Percentiles rank a stretch among this genome's conserved stretches.
Conservation (phyloP, 2,113 vertebrate species). For the Nothobranchius kuhntae region DNA sequence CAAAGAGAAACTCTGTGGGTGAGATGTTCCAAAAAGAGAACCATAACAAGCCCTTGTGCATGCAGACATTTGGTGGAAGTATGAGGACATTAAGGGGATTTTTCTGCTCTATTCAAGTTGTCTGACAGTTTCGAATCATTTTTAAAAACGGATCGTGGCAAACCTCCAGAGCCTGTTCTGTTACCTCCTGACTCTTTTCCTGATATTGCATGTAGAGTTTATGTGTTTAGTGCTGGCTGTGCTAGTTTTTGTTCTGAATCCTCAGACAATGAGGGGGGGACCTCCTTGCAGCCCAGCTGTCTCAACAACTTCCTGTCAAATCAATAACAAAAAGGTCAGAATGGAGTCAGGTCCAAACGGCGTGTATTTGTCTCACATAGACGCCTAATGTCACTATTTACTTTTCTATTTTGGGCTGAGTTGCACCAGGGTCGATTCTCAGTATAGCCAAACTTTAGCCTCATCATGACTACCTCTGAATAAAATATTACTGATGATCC, state of each 20-base stretch:
- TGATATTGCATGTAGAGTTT: slow-evolving; percentile 44
- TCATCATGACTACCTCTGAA: not conserved
- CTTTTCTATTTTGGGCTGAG: not conserved
- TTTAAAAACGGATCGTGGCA: slow-evolving; percentile 45
- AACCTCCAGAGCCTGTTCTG: slow-evolving; percentile 51
- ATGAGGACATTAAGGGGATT: slow-evolving; percentile 4
- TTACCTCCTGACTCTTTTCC: slow-evolving; percentile 51
- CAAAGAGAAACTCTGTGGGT: no score
- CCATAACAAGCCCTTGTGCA: no score
- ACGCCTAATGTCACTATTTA: not conserved
- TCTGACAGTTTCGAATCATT: slow-evolving; percentile 15
- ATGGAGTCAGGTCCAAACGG: slow-evolving; percentile 20
- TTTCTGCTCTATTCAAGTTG: slow-evolving; percentile 11
- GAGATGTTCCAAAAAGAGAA: no score
- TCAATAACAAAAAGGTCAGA: slow-evolving; percentile 37
- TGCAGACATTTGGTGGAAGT: no score
- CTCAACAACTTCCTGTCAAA: slow-evolving; percentile 65
- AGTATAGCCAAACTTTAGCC: not conserved
- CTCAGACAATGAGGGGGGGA: slow-evolving; percentile 65
- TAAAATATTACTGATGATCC: not conserved
- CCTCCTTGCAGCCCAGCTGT: slow-evolving; percentile 46
- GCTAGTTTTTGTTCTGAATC: slow-evolving; percentile 48
- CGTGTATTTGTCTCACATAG: slow-evolving; percentile 1
- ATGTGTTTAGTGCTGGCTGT: slow-evolving; percentile 39
- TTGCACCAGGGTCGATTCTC: not conserved